Conservation (phyloP, 2,888 invertebrate species). For the Prenolepis imparis region DNA sequence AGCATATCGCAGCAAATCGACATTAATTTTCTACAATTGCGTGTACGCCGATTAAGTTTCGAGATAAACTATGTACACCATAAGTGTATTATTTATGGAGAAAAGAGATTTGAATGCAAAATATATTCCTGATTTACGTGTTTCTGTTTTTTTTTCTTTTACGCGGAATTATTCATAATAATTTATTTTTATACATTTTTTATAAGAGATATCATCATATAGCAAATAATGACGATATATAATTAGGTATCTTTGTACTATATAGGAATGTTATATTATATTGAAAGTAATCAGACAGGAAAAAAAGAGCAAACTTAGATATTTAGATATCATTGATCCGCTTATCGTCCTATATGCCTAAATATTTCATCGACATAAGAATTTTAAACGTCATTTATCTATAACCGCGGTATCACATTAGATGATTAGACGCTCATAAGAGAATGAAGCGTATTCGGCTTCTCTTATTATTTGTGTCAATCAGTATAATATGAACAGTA, state of each 20-base stretch:
- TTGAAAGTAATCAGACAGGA: background rate
- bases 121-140: background rate
- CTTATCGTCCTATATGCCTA: background rate
- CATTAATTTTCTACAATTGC: slow-evolving; percentile 6
- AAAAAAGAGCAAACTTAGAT: background rate
- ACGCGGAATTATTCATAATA: background rate
- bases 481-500: slow-evolving; percentile 60
- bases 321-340: slow-evolving; percentile 10
- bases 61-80: background rate
- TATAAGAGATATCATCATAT: background rate
- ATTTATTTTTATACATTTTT: background rate
- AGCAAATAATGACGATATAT: background rate
- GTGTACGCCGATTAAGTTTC: background rate
- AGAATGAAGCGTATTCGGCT: background rate
- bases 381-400: slow-evolving; percentile 28
- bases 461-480: slow-evolving; percentile 50
- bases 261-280: background rate
- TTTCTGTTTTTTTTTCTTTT: background rate
- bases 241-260: background rate
- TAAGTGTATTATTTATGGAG: background rate
- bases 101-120: background rate
- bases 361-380: slow-evolving; percentile 4
- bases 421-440: background rate
- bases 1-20: background rate
- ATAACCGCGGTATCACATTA: background rate